Evolutionary conservation across 2,113 vertebrate genomes (phyloP).

Genomic region (Cercopithecus mona): DNA sequence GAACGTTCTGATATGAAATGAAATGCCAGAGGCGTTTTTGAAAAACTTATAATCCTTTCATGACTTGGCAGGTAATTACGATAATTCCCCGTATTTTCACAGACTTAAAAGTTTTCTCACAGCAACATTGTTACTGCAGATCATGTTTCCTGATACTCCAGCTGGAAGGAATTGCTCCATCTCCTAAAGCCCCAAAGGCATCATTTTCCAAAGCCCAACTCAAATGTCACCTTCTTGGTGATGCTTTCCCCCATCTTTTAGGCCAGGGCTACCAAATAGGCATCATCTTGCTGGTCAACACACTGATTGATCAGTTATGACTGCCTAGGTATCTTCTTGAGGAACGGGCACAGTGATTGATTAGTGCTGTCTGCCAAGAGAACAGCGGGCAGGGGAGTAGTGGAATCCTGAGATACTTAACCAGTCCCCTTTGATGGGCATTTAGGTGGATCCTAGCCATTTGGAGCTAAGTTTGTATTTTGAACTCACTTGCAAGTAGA

Average conservation of each 20-base stretch:
- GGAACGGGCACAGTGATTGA: not conserved
- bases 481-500: not conserved
- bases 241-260: not conserved
- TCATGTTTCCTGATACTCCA: not conserved
- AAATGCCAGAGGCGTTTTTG: not conserved
- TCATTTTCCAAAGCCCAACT: not conserved
- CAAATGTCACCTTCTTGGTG: not conserved
- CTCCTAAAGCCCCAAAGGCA: not conserved
- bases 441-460: not conserved
- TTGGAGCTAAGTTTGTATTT: not conserved
- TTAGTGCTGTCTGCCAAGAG: not conserved
- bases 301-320: not conserved
- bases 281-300: not conserved
- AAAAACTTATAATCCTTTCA: constrained; percentile 37
- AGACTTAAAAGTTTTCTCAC: constrained; percentile 55
- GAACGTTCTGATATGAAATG: constrained; percentile 5
- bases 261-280: not conserved
- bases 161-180: constrained; percentile 40
- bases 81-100: constrained; percentile 56
- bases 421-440: not conserved
- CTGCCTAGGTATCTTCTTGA: not conserved
- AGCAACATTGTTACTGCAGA: constrained; percentile 52
- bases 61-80: constrained; percentile 63
- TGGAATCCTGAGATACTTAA: not conserved
- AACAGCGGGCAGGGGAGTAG: not conserved